Evolutionary conservation across 1,140 invertebrate species (phyloP).

Genomic region (Mizuhopecten yessoensis): DNA sequence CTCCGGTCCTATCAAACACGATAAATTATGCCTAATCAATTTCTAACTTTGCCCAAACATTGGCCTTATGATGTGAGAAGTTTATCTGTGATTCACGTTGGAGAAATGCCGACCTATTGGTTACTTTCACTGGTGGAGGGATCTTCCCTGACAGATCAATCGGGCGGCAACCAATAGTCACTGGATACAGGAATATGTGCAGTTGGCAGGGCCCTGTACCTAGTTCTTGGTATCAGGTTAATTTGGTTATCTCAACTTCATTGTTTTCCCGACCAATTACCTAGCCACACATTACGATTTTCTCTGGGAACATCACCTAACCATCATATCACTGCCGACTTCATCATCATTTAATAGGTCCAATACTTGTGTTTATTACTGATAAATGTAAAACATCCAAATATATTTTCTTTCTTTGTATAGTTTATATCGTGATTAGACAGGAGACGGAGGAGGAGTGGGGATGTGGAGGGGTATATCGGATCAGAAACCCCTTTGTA

Average conservation of each 20-base stretch:
- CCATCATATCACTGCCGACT: background rate
- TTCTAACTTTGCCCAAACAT: conserved; percentile 38
- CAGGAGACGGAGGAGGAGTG: background rate
- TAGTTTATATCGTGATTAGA: background rate
- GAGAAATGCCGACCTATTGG: conserved; percentile 31
- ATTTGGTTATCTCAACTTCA: background rate
- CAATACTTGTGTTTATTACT: background rate
- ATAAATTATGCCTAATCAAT: conserved; percentile 29
- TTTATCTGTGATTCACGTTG: conserved; percentile 24
- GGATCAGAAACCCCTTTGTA: background rate
- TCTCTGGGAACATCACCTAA: background rate
- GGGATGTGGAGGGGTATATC: background rate
- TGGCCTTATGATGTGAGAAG: conserved; percentile 20
- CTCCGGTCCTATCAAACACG: conserved; percentile 27
- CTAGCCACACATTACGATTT: background rate
- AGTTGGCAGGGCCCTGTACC: background rate
- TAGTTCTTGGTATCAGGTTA: background rate
- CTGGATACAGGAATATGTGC: conserved; percentile 26
- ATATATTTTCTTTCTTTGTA: conserved; percentile 19
- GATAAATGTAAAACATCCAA: background rate
- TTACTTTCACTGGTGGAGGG: conserved; percentile 5
- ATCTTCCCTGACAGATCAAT: conserved; percentile 7
- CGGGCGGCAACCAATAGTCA: conserved; percentile 29
- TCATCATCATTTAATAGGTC: background rate
- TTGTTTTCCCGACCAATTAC: conserved; percentile 4